Evolutionary conservation across 2,113 vertebrate species (phyloP).

Genomic region (Typhlomys cinereus): DNA sequence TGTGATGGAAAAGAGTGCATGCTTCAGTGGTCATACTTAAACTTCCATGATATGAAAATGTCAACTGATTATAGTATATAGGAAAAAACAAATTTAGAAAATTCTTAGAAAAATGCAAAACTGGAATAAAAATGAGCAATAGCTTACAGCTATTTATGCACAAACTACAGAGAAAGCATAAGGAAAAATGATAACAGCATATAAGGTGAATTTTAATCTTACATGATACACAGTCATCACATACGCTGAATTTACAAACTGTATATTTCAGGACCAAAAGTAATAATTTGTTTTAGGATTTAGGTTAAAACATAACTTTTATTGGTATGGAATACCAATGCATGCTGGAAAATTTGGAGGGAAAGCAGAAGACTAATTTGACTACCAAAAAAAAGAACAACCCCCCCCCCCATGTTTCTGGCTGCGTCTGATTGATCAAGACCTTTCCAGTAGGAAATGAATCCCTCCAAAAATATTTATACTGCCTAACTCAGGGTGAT

Average conservation of each 20-base stretch:
- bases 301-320: not conserved
- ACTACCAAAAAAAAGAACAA: no score
- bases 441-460: conserved; percentile 17
- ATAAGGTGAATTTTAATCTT: not conserved
- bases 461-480: not conserved
- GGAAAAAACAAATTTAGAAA: not conserved
- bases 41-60: not conserved
- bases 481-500: not conserved
- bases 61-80: not conserved
- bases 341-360: not conserved
- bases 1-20: not conserved
- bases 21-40: not conserved
- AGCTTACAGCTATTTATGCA: not conserved
- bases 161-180: not conserved
- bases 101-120: not conserved
- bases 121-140: not conserved
- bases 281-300: not conserved
- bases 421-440: not conserved
- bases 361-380: not conserved
- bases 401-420: not conserved
- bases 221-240: not conserved
- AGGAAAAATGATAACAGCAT: not conserved
- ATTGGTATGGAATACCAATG: not conserved
- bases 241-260: not conserved
- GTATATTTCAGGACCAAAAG: not conserved